These are phyloP conservation scores for Machaerirhynchus nigripectus DNA, from an alignment of 2,113 vertebrate species.

Conservation along the genomic window DNA sequence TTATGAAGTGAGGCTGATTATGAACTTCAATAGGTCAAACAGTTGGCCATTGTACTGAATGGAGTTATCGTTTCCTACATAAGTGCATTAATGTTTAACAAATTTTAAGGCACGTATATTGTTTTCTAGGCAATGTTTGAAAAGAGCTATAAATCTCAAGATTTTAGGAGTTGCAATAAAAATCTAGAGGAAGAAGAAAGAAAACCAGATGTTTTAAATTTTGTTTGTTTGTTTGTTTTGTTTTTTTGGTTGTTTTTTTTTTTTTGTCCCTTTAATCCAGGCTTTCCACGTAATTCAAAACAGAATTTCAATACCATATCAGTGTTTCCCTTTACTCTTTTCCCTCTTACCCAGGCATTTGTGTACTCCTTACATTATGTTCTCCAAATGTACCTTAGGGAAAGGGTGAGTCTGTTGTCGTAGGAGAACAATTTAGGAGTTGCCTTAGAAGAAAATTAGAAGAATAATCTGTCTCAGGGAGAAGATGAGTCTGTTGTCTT, in stretches of 20 bases:
- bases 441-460: background rate
- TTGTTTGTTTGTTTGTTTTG: background rate
- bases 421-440: background rate
- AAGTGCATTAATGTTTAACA: conserved; percentile 11
- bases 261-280: background rate
- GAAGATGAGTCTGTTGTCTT: background rate
- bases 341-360: background rate
- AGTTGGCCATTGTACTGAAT: conserved; percentile 17
- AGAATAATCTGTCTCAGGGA: background rate
- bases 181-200: background rate
- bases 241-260: background rate
- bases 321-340: background rate
- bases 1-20: background rate
- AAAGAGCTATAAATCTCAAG: background rate
- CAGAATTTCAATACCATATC: background rate
- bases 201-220: background rate
- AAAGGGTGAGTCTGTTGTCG: background rate
- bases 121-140: background rate
- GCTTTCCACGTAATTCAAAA: background rate
- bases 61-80: background rate
- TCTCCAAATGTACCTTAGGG: background rate
- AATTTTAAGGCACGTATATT: background rate
- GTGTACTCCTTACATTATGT: background rate
- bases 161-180: background rate
- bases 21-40: background rate